Conservation (phyloP, 2,888 invertebrate species). For the Scaptomyza caliginosa region DNA sequence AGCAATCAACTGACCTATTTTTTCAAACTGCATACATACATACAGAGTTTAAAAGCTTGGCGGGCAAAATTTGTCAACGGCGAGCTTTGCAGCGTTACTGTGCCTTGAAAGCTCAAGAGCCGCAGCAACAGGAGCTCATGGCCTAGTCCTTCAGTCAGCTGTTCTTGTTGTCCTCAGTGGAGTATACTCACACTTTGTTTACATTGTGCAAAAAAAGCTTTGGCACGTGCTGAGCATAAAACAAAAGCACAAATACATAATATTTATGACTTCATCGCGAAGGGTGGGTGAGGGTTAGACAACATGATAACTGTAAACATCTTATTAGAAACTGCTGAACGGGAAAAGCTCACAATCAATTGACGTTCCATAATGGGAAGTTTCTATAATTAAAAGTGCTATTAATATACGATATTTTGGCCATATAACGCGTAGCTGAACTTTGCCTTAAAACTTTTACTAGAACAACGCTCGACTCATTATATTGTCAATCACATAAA, state of each 20-base stretch:
- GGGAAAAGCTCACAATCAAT: background rate
- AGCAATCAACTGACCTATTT: conserved; percentile 35
- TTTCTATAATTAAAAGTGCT: background rate
- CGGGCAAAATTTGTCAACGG: conserved; percentile 13
- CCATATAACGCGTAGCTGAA: conserved; percentile 2
- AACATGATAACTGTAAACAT: background rate
- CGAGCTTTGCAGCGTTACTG: conserved; percentile 2
- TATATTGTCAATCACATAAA: background rate
- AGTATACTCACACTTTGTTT: conserved; percentile 26
- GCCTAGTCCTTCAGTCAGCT: conserved; percentile 29
- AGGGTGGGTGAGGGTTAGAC: background rate
- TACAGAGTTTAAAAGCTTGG: conserved; percentile 31
- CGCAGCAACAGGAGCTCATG: conserved; percentile 24
- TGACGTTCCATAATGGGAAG: background rate
- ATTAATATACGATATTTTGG: background rate
- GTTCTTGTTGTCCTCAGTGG: conserved; percentile 7
- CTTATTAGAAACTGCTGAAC: background rate
- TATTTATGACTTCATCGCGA: background rate
- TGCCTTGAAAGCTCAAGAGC: conserved; percentile 20
- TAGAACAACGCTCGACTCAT: background rate
- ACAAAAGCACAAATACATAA: background rate
- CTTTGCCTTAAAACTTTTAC: conserved; percentile 3
- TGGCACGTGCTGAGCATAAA: conserved; percentile 1
- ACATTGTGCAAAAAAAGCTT: conserved; percentile 31
- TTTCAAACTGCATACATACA: conserved; percentile 3